phyloP scores from a whole-genome alignment of 2,113 vertebrate species.

The Columba janthina region DNA sequence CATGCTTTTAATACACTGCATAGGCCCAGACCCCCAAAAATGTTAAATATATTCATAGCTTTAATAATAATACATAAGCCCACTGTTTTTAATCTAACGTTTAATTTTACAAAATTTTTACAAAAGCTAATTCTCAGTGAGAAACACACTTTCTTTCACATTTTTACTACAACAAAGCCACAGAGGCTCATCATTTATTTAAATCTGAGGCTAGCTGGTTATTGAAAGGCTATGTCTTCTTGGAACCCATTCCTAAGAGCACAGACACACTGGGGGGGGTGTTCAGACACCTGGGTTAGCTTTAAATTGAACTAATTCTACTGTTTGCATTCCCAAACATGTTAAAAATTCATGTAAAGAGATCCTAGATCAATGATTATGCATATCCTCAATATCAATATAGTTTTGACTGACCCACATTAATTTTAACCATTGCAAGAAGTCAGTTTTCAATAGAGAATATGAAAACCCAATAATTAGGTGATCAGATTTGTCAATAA shows the following conservation, averaged over 20 bases:
- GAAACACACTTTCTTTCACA: neutral
- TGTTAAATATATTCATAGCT: neutral
- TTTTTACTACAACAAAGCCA: neutral
- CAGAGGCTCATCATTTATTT: neutral
- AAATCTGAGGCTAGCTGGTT: neutral
- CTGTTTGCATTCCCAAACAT: rapidly evolving
- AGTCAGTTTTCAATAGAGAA: neutral
- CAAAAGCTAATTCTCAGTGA: neutral
- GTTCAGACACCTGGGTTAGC: neutral
- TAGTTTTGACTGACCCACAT: neutral
- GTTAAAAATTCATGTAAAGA: neutral
- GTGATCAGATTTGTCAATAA: neutral
- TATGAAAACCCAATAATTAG: neutral
- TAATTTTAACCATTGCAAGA: neutral
- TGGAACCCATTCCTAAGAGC: neutral
- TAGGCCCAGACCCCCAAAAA: neutral
- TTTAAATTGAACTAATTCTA: neutral
- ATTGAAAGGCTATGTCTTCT: neutral
- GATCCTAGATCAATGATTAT: neutral
- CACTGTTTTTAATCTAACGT: neutral
- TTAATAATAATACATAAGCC: neutral
- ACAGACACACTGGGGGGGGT: neutral
- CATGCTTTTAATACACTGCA: neutral
- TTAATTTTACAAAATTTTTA: neutral
- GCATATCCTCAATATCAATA: neutral